Evolutionary conservation across 2,797 vertebrate species (phyloP).

Genomic region (Poecilia picta): DNA sequence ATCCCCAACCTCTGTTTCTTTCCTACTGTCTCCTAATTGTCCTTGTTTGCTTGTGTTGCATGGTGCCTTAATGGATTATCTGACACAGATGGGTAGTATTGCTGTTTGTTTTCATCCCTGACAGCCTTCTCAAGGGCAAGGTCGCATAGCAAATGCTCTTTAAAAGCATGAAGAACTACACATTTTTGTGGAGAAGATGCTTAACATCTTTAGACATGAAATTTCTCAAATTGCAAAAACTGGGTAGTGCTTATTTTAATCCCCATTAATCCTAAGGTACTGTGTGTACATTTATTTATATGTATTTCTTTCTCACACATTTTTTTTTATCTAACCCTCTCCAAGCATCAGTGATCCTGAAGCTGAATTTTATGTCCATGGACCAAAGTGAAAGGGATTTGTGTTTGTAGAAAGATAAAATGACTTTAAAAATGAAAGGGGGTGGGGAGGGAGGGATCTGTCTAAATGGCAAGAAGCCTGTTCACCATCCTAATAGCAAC

Average conservation of each 20-base stretch:
- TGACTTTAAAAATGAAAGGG: constrained; percentile 29
- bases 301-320: not conserved
- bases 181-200: constrained; percentile 15
- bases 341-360: constrained; percentile 9
- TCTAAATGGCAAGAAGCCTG: constrained; percentile 71
- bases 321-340: constrained; percentile 13
- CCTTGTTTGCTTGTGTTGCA: constrained; percentile 45
- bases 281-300: not conserved
- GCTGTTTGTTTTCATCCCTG: constrained; percentile 35
- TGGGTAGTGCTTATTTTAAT: constrained; percentile 10
- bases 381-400: constrained; percentile 41
- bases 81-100: constrained; percentile 42
- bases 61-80: constrained; percentile 40
- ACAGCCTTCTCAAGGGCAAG: constrained; percentile 61
- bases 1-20: constrained; percentile 35
- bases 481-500: constrained; percentile 73
- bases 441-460: constrained; percentile 9
- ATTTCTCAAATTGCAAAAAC: constrained; percentile 16
- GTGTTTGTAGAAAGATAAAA: constrained; percentile 43
- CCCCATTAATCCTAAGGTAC: not conserved
- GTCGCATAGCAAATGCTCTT: constrained; percentile 24
- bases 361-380: constrained; percentile 17
- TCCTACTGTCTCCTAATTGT: constrained; percentile 49
- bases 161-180: constrained; percentile 21
- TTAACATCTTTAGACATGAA: constrained; percentile 9